Evolutionary conservation across 2,888 invertebrate genomes (phyloP).

Genomic region (Stenolophus ochropezus): DNA sequence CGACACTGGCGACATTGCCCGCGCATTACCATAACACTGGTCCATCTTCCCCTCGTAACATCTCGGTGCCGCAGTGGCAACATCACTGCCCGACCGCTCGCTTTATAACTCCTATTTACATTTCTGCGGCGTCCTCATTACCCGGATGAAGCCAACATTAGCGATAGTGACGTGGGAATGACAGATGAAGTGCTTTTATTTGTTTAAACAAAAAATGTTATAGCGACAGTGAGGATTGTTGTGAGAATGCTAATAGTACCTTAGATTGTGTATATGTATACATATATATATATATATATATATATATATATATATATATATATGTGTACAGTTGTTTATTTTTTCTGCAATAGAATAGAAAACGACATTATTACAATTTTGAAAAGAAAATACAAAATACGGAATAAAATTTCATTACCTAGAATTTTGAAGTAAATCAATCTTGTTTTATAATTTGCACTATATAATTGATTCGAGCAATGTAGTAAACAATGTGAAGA

Average conservation of each 20-base stretch:
- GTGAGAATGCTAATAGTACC: background rate
- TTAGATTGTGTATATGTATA: too few relatives aligned
- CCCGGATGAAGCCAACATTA: background rate
- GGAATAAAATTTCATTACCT: too few relatives aligned
- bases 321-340: too few relatives aligned
- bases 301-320: too few relatives aligned
- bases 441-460: too few relatives aligned
- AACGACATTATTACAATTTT: too few relatives aligned
- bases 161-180: background rate
- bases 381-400: too few relatives aligned
- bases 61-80: background rate
- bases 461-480: too few relatives aligned
- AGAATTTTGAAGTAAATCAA: too few relatives aligned
- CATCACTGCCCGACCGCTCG: background rate
- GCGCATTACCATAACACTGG: slow-evolving; percentile 45
- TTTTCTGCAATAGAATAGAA: too few relatives aligned
- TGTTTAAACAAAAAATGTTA: background rate
- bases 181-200: background rate
- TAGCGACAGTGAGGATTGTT: background rate
- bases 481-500: too few relatives aligned
- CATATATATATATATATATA: too few relatives aligned
- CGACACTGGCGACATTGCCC: background rate
- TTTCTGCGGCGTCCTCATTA: slow-evolving; percentile 58
- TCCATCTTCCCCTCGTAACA: slow-evolving; percentile 29
- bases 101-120: slow-evolving; percentile 58